phyloP scores from a whole-genome alignment of 2,888 invertebrate species.

The Theretra japonica region DNA sequence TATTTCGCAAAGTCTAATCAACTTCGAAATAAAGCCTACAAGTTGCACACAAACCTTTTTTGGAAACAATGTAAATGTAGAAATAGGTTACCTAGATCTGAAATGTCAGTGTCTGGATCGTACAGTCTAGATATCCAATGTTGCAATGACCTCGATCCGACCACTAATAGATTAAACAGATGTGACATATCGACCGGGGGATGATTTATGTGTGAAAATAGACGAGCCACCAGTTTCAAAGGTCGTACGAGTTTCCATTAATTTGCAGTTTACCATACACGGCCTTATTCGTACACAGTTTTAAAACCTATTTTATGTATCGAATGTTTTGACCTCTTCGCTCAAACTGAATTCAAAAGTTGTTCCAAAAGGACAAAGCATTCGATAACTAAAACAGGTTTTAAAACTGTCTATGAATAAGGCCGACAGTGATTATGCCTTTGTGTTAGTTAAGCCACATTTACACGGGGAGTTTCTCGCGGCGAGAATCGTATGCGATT shows the following conservation, averaged over 20 bases:
- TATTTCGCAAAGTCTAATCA: constrained; percentile 2
- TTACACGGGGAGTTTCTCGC: no score
- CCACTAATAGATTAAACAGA: constrained; percentile 24
- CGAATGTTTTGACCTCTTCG: no score
- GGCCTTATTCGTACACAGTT: no score
- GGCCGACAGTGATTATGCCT: no score
- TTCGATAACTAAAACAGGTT: no score
- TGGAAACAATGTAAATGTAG: background rate
- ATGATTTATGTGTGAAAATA: constrained; percentile 33
- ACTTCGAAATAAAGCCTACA: background rate
- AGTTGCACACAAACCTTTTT: background rate
- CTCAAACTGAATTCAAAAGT: no score
- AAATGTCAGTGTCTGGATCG: constrained; percentile 1
- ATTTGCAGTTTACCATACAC: background rate
- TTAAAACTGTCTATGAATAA: no score
- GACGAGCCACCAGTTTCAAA: constrained; percentile 29
- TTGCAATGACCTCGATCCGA: constrained; percentile 8
- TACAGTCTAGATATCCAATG: background rate
- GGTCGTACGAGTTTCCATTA: constrained; percentile 29
- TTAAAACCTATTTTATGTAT: no score
- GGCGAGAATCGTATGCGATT: no score
- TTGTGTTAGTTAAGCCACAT: no score
- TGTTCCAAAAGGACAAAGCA: no score
- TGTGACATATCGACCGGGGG: constrained; percentile 19
- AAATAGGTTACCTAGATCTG: constrained; percentile 13